These are phyloP conservation scores for Acanthococcus lagerstroemiae DNA, from an alignment of 2,888 invertebrate genomes.

Conservation along the genomic window DNA sequence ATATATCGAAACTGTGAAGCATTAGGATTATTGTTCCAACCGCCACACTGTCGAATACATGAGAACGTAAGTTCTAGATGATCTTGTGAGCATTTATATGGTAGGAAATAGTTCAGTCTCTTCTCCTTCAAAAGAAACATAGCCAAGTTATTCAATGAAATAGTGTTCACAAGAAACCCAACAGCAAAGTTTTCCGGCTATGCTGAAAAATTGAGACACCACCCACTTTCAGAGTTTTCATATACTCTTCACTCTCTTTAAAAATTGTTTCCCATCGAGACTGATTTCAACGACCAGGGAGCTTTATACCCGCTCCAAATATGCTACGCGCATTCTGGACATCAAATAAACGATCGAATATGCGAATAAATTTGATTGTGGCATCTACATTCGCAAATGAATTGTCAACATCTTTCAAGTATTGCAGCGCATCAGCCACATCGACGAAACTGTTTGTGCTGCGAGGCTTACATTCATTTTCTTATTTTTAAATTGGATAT, in stretches of 20 bases:
- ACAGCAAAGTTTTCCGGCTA: slow-evolving; percentile 34
- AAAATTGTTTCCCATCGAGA: not conserved
- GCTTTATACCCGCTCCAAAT: no score
- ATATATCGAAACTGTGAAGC: no score
- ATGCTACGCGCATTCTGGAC: slow-evolving; percentile 35
- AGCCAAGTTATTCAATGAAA: slow-evolving; percentile 32
- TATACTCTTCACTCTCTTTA: not conserved
- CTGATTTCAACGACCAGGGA: no score
- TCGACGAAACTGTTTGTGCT: slow-evolving; percentile 36
- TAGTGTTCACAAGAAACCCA: slow-evolving; percentile 33
- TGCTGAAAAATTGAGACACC: not conserved
- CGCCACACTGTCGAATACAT: no score
- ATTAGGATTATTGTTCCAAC: slow-evolving; percentile 22
- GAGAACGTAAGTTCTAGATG: slow-evolving; percentile 9
- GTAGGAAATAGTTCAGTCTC: not conserved
- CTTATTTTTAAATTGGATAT: slow-evolving; percentile 27
- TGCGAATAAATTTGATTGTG: slow-evolving; percentile 35
- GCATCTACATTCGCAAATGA: slow-evolving; percentile 33
- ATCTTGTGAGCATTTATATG: slow-evolving; percentile 21
- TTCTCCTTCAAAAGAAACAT: slow-evolving; percentile 25
- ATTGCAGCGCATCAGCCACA: slow-evolving; percentile 36
- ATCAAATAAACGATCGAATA: slow-evolving; percentile 35
- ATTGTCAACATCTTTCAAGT: no score
- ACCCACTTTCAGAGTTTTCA: not conserved
- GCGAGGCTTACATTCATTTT: slow-evolving; percentile 34